Evolutionary conservation across 2,797 vertebrate genomes (phyloP).

Genomic region (Trematomus bernacchii): DNA sequence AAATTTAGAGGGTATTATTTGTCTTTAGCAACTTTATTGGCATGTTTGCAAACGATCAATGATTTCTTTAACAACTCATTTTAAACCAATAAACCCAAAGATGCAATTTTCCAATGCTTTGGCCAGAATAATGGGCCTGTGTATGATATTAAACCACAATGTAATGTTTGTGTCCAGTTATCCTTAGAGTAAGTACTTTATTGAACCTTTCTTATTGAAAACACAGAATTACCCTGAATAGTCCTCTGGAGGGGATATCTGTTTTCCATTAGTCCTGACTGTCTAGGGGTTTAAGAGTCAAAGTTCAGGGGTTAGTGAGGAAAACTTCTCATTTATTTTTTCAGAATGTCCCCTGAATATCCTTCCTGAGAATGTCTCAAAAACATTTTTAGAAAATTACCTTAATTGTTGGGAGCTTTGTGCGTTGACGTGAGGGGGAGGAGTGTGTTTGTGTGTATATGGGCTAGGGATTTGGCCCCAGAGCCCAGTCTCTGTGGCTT

Average conservation of each 20-base stretch:
- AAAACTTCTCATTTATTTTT: slow-evolving; percentile 19
- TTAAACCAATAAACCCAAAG: slow-evolving; percentile 63
- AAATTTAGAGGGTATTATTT: slow-evolving; percentile 61
- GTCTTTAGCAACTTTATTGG: slow-evolving; percentile 68
- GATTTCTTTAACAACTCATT: slow-evolving; percentile 67
- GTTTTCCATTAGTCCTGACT: slow-evolving; percentile 60
- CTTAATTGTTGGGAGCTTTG: slow-evolving; percentile 31
- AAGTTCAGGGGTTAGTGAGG: slow-evolving; percentile 49
- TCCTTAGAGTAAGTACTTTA: slow-evolving; percentile 60
- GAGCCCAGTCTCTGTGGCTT: slow-evolving; percentile 41
- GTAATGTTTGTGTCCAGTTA: slow-evolving; percentile 55
- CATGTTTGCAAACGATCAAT: slow-evolving; percentile 73
- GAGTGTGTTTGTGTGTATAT: slow-evolving; percentile 20
- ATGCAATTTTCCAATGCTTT: slow-evolving; percentile 63
- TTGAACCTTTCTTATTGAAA: slow-evolving; percentile 50
- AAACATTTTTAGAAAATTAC: slow-evolving; percentile 21
- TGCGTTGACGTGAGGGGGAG: slow-evolving; percentile 4
- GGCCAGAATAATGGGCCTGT: slow-evolving; percentile 63
- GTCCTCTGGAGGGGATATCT: slow-evolving; percentile 50
- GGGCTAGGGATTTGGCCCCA: slow-evolving; percentile 34
- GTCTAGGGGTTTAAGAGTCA: slow-evolving; percentile 63
- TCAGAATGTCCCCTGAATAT: slow-evolving; percentile 41
- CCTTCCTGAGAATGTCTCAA: slow-evolving; percentile 22
- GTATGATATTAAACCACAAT: slow-evolving; percentile 55
- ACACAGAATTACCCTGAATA: slow-evolving; percentile 57